phyloP scores from a whole-genome alignment of 2,113 vertebrate species.

The Pao palembangensis region DNA sequence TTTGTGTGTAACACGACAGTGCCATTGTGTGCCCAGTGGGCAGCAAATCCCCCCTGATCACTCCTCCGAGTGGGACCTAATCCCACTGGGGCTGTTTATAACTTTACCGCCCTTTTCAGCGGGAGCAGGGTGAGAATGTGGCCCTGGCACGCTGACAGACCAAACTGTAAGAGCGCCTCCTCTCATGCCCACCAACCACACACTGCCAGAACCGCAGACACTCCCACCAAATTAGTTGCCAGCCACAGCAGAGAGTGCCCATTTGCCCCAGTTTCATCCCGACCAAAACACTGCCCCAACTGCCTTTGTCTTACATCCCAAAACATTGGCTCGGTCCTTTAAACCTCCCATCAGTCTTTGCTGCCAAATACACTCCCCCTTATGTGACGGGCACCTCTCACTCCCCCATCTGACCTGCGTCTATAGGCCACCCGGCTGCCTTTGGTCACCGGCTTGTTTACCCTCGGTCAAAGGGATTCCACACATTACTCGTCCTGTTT shows the following conservation, averaged over 20 bases:
- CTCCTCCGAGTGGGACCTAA: constrained; percentile 65
- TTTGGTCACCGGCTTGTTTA: constrained; percentile 54
- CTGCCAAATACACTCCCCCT: constrained; percentile 13
- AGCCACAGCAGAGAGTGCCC: constrained; percentile 11
- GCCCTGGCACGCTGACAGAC: constrained; percentile 61
- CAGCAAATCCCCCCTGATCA: constrained; percentile 76
- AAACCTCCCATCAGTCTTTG: constrained; percentile 7
- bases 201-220: constrained; percentile 1
- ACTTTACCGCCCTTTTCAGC: constrained; percentile 62
- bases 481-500: constrained; percentile 43
- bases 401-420: constrained; percentile 31
- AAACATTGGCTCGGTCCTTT: constrained; percentile 23
- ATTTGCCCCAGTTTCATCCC: constrained; percentile 33
- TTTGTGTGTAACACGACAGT: constrained; percentile 54
- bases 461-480: constrained; percentile 57
- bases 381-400: neutral
- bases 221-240: constrained; percentile 40
- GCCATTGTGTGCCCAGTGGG: constrained; percentile 66
- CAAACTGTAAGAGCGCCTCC: constrained; percentile 37
- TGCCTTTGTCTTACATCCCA: constrained; percentile 13
- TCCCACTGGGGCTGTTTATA: constrained; percentile 70
- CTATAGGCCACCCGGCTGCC: constrained; percentile 38
- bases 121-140: constrained; percentile 61
- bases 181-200: constrained; percentile 7
- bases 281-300: constrained; percentile 29